Evolutionary conservation across 2,888 invertebrate species (phyloP).

Genomic region (Branchipolynoe longqiensis): DNA sequence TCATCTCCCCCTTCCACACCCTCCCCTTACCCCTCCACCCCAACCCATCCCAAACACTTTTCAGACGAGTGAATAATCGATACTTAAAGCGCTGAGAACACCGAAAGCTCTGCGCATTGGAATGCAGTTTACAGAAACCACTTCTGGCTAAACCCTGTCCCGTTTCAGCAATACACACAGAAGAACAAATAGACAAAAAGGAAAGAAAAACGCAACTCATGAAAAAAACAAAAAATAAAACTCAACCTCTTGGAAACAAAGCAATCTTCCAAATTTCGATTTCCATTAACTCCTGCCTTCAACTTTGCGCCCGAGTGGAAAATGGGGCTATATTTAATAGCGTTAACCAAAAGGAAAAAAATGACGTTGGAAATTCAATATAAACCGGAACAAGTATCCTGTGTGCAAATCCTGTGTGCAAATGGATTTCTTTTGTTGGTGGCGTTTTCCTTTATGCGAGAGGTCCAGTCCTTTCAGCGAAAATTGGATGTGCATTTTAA

Average conservation of each 20-base stretch:
- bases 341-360: background rate
- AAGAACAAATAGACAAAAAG: too few species aligned
- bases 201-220: background rate
- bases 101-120: background rate
- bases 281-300: constrained; percentile 15
- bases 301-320: background rate
- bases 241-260: background rate
- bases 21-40: too few species aligned
- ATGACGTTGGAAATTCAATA: background rate
- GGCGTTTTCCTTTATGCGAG: too few species aligned
- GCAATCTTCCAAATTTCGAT: constrained; percentile 18
- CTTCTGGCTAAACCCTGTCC: background rate
- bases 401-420: too few species aligned
- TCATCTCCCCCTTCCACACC: too few species aligned
- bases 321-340: background rate
- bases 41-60: too few species aligned
- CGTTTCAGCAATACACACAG: too few species aligned
- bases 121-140: constrained; percentile 6
- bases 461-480: too few species aligned
- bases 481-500: too few species aligned
- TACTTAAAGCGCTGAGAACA: constrained; percentile 17
- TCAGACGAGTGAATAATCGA: background rate
- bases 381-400: background rate
- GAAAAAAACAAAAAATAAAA: background rate
- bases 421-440: background rate